Evolutionary conservation across 2,113 vertebrate genomes (phyloP).

Genomic region (Eclectus roratus): DNA sequence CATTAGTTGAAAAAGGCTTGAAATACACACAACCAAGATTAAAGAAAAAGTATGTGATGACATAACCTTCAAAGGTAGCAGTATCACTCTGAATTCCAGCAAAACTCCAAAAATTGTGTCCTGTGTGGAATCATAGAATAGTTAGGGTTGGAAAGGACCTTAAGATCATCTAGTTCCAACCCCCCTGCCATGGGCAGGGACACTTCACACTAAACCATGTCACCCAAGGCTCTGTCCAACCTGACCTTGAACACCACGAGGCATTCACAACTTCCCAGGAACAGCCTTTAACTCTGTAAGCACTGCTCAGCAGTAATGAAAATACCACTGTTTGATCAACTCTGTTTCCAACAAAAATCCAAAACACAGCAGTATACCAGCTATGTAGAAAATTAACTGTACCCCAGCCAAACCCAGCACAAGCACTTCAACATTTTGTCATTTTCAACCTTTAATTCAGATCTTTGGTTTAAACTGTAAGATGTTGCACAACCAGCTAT

Average conservation of each 20-base stretch:
- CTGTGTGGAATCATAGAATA: background rate
- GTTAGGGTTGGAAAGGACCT: too few relatives aligned
- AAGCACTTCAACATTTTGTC: rapidly evolving
- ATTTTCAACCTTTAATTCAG: too few relatives aligned
- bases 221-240: too few relatives aligned
- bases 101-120: background rate
- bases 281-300: background rate
- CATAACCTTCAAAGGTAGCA: background rate
- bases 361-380: background rate
- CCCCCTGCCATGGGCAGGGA: too few relatives aligned
- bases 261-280: too few relatives aligned
- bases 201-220: too few relatives aligned
- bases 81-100: background rate
- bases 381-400: background rate
- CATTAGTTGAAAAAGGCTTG: background rate
- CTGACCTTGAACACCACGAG: too few relatives aligned
- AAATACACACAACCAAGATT: background rate
- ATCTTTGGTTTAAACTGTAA: background rate
- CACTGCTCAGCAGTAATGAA: background rate
- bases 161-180: too few relatives aligned
- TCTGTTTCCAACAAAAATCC: background rate
- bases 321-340: background rate
- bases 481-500: too few relatives aligned
- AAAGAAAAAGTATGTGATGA: background rate
- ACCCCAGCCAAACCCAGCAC: background rate